phyloP scores from a whole-genome alignment of 2,113 vertebrate species.

The Prionailurus bengalensis region DNA sequence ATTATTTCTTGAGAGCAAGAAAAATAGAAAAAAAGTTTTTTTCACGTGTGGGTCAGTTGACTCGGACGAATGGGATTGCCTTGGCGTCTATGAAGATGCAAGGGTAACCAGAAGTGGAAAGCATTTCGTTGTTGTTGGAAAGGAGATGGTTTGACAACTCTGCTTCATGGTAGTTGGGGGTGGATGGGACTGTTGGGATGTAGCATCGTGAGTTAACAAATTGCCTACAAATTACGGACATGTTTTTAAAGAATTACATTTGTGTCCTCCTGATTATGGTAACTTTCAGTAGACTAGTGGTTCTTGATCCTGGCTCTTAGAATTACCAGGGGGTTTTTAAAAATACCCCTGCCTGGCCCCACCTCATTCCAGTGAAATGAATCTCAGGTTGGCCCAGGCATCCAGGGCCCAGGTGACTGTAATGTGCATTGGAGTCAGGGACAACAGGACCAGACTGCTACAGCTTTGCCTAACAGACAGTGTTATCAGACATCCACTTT shows the following conservation, averaged over 20 bases:
- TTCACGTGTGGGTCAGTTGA: background rate
- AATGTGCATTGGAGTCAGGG: background rate
- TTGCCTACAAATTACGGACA: background rate
- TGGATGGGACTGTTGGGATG: background rate
- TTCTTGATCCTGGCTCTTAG: slow-evolving; percentile 4
- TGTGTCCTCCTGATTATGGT: background rate
- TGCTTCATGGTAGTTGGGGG: background rate
- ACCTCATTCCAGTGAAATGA: slow-evolving; percentile 31
- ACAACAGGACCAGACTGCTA: background rate
- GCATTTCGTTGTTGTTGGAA: background rate
- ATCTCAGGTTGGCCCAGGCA: background rate
- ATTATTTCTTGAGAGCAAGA: background rate
- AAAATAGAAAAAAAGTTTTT: background rate
- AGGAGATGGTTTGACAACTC: background rate
- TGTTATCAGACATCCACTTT: slow-evolving; percentile 42
- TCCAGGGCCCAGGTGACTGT: slow-evolving; percentile 56
- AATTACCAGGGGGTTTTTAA: slow-evolving; percentile 9
- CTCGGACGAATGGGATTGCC: background rate
- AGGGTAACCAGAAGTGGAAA: background rate
- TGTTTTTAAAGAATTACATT: background rate
- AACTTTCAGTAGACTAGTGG: background rate
- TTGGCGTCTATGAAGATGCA: background rate
- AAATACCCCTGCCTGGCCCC: background rate
- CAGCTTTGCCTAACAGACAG: background rate
- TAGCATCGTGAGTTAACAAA: background rate